Conservation (phyloP, 2,797 vertebrate species). For the Poecilia velifera region DNA sequence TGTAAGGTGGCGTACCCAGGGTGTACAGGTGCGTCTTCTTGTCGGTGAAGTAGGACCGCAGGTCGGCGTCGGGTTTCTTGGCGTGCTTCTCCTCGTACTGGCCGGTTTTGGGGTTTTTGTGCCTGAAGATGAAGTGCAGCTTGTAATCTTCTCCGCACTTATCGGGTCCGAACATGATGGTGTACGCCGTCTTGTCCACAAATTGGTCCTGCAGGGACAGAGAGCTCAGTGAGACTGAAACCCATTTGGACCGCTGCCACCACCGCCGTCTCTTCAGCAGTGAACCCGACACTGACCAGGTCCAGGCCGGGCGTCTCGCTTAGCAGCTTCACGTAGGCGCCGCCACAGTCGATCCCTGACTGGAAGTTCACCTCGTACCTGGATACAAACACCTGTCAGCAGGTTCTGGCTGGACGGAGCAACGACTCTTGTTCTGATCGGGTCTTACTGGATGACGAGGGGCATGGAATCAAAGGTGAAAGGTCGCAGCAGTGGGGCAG, state of each 20-base stretch:
- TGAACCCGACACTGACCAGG: conserved; percentile 81
- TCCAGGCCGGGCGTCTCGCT: conserved; percentile 88
- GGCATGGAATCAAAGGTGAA: conserved; percentile 86
- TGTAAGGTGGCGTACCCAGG: conserved; percentile 78
- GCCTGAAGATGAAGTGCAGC: conserved; percentile 98
- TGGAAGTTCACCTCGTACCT: conserved; percentile 99
- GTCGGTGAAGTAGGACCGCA: conserved; percentile 94
- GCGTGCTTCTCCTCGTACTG: conserved; percentile 95
- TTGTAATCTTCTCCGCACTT: conserved; percentile 99
- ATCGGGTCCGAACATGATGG: conserved; percentile 99
- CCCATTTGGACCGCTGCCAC: too few relatives aligned
- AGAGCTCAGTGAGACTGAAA: background rate
- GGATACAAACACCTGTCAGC: background rate
- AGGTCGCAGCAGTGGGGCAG: conserved; percentile 88
- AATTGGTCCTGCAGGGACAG: conserved; percentile 86
- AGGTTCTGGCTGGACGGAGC: background rate
- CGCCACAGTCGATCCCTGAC: conserved; percentile 95
- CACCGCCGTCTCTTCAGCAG: background rate
- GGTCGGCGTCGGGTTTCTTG: conserved; percentile 92
- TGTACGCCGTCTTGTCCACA: conserved; percentile 96
- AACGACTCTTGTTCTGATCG: background rate
- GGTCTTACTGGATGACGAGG: background rate
- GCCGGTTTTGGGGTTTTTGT: conserved; percentile 95
- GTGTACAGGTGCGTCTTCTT: conserved; percentile 98
- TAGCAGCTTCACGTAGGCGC: conserved; percentile 96